A percentile compares a stretch with the other conserved stretches of the same genome.
Evolutionary conservation across 2,797 vertebrate species (phyloP).

Genomic region (Pelodytes ibericus): DNA sequence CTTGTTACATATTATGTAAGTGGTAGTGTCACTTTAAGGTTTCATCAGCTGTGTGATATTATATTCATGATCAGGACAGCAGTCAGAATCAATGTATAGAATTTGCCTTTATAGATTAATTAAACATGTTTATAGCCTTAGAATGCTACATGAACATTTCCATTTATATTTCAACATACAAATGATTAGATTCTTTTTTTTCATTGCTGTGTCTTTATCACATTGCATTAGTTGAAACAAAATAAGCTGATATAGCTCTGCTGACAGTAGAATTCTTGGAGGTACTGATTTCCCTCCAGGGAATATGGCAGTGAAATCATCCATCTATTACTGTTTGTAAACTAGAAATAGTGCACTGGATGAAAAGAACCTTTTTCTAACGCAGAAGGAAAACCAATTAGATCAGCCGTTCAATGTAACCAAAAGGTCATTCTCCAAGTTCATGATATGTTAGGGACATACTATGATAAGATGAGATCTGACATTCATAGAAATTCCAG

Average conservation of each 20-base stretch:
- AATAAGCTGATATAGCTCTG: slow-evolving; percentile 30
- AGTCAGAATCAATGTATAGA: no score
- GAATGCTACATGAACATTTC: no score
- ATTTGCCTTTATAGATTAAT: no score
- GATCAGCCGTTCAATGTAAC: not conserved
- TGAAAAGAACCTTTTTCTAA: not conserved
- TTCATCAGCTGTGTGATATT: no score
- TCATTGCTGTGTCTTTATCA: no score
- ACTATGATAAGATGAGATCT: not conserved
- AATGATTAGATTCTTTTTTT: no score
- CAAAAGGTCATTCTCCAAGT: not conserved
- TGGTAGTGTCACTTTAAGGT: no score
- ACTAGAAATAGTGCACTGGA: slow-evolving; percentile 21
- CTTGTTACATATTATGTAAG: no score
- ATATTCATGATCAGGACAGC: no score
- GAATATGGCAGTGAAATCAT: slow-evolving; percentile 17
- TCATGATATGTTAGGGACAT: not conserved
- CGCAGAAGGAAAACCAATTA: not conserved
- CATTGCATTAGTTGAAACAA: not conserved
- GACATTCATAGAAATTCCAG: not conserved
- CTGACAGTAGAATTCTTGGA: slow-evolving; percentile 35
- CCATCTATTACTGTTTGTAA: slow-evolving; percentile 21
- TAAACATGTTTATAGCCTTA: no score
- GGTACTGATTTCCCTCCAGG: slow-evolving; percentile 22
- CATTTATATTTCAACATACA: no score